Evolutionary conservation across 2,113 vertebrate species (phyloP).

Genomic region (Athene noctua): DNA sequence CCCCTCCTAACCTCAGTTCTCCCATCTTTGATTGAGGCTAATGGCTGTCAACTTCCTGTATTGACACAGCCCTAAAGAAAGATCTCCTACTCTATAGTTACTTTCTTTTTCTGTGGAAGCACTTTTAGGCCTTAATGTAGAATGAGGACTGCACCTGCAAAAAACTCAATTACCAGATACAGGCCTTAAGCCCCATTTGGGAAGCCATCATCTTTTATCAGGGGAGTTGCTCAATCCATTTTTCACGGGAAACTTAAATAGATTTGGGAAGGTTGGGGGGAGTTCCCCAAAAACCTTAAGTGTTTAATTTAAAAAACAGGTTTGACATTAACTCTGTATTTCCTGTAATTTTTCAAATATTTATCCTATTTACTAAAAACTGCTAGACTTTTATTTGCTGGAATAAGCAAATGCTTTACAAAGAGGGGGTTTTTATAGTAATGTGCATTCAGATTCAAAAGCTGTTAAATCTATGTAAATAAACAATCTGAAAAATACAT

Average conservation of each 20-base stretch:
- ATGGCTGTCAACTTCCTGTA: background rate
- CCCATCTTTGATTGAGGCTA: background rate
- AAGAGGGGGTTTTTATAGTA: background rate
- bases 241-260: background rate
- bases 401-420: background rate
- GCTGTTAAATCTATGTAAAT: background rate
- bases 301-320: background rate
- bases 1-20: background rate
- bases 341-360: background rate
- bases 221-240: background rate
- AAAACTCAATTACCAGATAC: background rate
- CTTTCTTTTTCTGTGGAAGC: background rate
- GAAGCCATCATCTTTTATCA: background rate
- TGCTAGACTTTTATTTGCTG: background rate
- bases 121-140: background rate
- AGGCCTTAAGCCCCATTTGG: background rate
- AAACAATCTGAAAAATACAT: background rate
- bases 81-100: background rate
- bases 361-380: background rate
- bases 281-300: background rate
- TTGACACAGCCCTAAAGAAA: background rate
- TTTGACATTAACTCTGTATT: background rate
- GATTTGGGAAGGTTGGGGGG: background rate
- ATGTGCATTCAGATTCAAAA: background rate
- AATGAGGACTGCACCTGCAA: background rate